Conservation (phyloP, 1,140 invertebrate species). For the Proctacanthus coquilletti region DNA sequence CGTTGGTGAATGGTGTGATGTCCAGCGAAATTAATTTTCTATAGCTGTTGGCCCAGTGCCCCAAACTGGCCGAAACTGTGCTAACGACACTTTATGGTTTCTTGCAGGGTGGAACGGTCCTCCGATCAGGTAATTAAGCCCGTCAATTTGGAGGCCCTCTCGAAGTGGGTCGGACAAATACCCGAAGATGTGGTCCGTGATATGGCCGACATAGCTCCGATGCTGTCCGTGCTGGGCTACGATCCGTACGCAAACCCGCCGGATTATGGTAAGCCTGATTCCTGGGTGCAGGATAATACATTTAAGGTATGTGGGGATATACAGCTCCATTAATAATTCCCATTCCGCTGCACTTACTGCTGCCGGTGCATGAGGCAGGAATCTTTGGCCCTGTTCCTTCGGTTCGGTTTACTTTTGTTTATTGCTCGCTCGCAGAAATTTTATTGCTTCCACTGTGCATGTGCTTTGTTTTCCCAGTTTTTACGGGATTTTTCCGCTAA, state of each 20-base stretch:
- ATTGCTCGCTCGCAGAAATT: constrained; percentile 2
- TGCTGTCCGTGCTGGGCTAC: constrained; percentile 82
- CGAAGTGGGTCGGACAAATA: constrained; percentile 91
- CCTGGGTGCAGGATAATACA: constrained; percentile 70
- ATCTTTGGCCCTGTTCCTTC: too few species aligned
- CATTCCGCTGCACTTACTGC: neutral
- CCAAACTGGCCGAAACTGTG: too few species aligned
- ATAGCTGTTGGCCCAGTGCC: too few species aligned
- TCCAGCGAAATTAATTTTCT: too few species aligned
- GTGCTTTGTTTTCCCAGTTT: neutral
- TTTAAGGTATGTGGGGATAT: constrained; percentile 29
- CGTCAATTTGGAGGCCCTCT: constrained; percentile 88
- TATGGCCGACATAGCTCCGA: constrained; percentile 83
- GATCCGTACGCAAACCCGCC: constrained; percentile 90
- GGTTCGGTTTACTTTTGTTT: constrained; percentile 1
- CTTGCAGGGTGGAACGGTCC: constrained; percentile 90
- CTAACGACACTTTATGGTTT: too few species aligned
- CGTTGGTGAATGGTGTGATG: too few species aligned
- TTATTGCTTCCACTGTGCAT: constrained; percentile 1
- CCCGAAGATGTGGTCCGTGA: constrained; percentile 79
- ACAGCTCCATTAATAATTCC: too few species aligned
- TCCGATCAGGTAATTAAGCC: constrained; percentile 98
- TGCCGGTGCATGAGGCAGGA: neutral
- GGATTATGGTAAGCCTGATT: constrained; percentile 76
- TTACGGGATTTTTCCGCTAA: too few species aligned